These are phyloP conservation scores for Eudyptes chrysolophus DNA, from an alignment of 2,113 vertebrate genomes.

Conservation along the genomic window DNA sequence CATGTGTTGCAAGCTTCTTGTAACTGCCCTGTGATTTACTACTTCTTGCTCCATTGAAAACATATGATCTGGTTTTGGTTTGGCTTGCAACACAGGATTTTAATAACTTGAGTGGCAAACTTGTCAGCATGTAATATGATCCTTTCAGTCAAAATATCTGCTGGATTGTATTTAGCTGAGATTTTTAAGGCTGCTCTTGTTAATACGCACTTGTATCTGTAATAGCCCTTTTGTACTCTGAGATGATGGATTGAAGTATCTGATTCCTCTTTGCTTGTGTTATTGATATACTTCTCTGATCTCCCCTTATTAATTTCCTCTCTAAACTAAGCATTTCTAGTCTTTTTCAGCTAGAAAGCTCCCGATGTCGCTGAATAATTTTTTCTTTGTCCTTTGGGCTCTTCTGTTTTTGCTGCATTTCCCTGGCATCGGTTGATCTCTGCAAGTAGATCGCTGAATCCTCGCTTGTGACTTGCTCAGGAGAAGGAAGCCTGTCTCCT, in stretches of 20 bases:
- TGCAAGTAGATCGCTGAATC: neutral
- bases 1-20: neutral
- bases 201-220: neutral
- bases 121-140: neutral
- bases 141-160: neutral
- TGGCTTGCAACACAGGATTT: neutral
- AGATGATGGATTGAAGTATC: neutral
- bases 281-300: neutral
- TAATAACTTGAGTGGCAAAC: neutral
- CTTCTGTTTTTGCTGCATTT: neutral
- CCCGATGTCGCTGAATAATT: neutral
- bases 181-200: neutral
- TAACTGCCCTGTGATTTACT: slow-evolving; percentile 8
- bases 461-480: neutral
- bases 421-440: neutral
- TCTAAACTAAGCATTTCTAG: neutral
- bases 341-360: neutral
- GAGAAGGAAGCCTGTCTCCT: neutral
- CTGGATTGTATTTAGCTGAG: neutral
- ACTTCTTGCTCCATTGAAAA: neutral
- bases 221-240: neutral
- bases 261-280: neutral
- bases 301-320: neutral
- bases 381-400: neutral
- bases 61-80: neutral